Evolutionary conservation across 92 coral and sea anemone species (phyloP).

Genomic region (Paramuricea clavata): DNA sequence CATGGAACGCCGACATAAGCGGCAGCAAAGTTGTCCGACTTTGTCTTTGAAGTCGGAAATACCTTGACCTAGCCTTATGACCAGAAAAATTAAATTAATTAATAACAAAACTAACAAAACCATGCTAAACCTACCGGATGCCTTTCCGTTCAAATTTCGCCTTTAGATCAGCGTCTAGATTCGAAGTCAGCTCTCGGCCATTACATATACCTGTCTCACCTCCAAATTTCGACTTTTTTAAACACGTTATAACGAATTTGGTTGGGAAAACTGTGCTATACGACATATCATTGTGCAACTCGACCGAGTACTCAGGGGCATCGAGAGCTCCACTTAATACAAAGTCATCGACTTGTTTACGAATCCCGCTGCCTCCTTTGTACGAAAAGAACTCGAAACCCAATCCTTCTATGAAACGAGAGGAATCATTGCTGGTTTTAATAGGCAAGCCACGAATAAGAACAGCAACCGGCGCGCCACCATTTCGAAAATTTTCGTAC

Average conservation of each 20-base stretch:
- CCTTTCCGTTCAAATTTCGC: constrained; percentile 26
- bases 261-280: constrained; percentile 40
- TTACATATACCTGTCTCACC: constrained; percentile 27
- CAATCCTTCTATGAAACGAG: constrained; percentile 41
- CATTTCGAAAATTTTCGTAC: not conserved
- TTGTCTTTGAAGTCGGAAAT: too few species aligned
- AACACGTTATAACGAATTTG: constrained; percentile 39
- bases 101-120: too few species aligned
- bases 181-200: constrained; percentile 9
- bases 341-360: constrained; percentile 38
- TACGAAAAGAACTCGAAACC: constrained; percentile 24
- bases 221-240: constrained; percentile 22
- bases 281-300: constrained; percentile 51
- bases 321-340: constrained; percentile 57
- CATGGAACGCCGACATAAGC: too few species aligned
- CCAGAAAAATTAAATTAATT: too few species aligned
- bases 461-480: not conserved
- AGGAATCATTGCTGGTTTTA: constrained; percentile 30
- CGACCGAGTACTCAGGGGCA: constrained; percentile 50
- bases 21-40: too few species aligned
- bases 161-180: not conserved
- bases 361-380: constrained; percentile 49
- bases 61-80: too few species aligned
- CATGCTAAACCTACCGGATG: constrained; percentile 28
- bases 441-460: constrained; percentile 49